Percentiles rank a stretch among this genome's conserved stretches.
phyloP scores from a whole-genome alignment of 2,113 vertebrate species.

The Pteronura brasiliensis region DNA sequence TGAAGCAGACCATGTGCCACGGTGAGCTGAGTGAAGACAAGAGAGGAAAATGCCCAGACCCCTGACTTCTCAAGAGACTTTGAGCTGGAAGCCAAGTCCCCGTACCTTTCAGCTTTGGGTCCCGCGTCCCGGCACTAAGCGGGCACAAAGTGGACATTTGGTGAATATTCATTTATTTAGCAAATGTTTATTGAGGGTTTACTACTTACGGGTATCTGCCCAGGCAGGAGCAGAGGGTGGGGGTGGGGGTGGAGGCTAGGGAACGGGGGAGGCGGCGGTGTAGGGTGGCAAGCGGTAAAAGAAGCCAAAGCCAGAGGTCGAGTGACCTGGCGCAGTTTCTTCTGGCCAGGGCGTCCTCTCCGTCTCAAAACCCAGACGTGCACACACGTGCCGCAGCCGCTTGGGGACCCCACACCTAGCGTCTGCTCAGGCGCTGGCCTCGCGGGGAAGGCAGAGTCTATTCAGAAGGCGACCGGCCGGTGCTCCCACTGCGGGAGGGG shows the following conservation, averaged over 20 bases:
- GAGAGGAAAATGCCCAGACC: background rate
- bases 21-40: background rate
- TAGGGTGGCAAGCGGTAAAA: background rate
- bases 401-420: background rate
- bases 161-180: background rate
- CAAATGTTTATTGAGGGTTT: background rate
- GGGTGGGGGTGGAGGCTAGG: background rate
- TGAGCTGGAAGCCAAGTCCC: background rate
- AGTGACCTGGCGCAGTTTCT: background rate
- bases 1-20: background rate
- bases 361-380: background rate
- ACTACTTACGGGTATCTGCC: background rate
- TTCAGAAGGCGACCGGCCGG: background rate
- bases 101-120: background rate
- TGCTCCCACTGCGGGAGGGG: background rate
- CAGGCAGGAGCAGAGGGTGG: background rate
- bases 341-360: background rate
- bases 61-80: background rate
- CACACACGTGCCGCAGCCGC: background rate
- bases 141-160: background rate
- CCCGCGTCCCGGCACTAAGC: background rate
- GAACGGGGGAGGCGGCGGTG: background rate
- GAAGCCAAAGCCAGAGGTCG: background rate
- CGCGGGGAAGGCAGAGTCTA: background rate
- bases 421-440: too few species aligned